Base-by-base conservation (phyloP, 2,113 vertebrate genomes). In the Percina caprodes region DNA sequence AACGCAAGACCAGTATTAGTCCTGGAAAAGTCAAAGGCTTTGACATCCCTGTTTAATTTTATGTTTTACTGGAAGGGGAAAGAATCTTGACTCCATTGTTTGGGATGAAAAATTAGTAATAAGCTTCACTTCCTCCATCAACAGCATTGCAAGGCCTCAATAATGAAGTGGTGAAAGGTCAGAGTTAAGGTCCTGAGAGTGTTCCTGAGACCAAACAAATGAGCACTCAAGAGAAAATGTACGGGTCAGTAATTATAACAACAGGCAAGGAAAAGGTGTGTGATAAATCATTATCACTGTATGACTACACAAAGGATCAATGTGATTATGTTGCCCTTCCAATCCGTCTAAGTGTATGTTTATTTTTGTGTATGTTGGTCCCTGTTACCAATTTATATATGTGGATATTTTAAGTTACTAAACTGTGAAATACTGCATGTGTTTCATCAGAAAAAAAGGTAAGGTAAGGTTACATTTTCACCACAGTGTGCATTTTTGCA, bases 151-250 rank as follows among this genome's bases (percentile, higher is more conserved):
- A 69, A 33, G 56, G 7, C 33, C 65, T 5, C 55, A 46, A 79
- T 56, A 74, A 83, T 56, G 76, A 58, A 81, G 76, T 1, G 58
- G 52, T 55, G 24, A 86, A 26, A 83, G 69, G 86, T 82, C 80
- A 77, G 74, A 74, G 60, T 48, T 19, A 48, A 63, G 45, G 26
- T 65, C 24, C 42, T 2, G 8, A 39, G 60, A 71, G 26, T 51
- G 45, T 61, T 65, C 18, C 8, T 65, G 39, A 52, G 33, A 61
- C 59, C 10, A 52, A 59, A 78, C 45, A 79, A 48, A 80, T 14
- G n/a, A 54, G 11, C 19, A 16, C 48, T 65, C 11, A 49, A 86
- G 23, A 70, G 16, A 52, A 9, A 65, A 70, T 39, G 42, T 10
- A 24, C 18, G n/a, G 19, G 45, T 51, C 19, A 18, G 65, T 48